Evolutionary conservation across 2,113 vertebrate genomes (phyloP).

Genomic region (Cebus imitator): DNA sequence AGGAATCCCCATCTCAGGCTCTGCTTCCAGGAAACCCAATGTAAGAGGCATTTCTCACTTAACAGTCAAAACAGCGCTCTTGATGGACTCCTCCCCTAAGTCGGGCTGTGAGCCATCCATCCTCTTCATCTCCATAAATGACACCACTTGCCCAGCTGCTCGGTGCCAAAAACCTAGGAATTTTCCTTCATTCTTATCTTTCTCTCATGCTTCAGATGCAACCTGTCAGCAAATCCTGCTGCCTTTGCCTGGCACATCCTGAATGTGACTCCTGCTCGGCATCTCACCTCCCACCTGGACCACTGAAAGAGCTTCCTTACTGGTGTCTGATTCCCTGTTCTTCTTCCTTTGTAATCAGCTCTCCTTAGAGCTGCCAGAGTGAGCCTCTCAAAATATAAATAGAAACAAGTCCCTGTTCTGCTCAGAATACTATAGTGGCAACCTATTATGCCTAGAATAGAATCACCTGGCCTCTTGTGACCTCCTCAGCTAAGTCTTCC

Average conservation of each 20-base stretch:
- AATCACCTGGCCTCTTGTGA: background rate
- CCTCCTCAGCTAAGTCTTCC: background rate
- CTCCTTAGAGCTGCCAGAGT: too few species aligned
- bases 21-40: background rate
- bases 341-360: background rate
- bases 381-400: background rate
- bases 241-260: background rate
- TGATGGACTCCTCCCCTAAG: fast-evolving
- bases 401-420: background rate
- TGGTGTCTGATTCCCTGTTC: background rate
- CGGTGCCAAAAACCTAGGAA: background rate
- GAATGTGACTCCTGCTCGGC: background rate
- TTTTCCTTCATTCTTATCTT: background rate
- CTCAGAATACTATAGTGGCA: background rate
- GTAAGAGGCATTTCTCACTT: background rate
- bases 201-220: background rate
- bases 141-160: background rate
- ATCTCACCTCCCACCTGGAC: background rate
- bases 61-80: background rate
- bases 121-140: background rate
- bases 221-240: background rate
- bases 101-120: background rate
- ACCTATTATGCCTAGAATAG: fast-evolving
- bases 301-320: background rate
- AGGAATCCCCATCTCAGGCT: background rate